Evolutionary conservation across 1,140 invertebrate species (phyloP).

Genomic region (Asbolus verrucosus): DNA sequence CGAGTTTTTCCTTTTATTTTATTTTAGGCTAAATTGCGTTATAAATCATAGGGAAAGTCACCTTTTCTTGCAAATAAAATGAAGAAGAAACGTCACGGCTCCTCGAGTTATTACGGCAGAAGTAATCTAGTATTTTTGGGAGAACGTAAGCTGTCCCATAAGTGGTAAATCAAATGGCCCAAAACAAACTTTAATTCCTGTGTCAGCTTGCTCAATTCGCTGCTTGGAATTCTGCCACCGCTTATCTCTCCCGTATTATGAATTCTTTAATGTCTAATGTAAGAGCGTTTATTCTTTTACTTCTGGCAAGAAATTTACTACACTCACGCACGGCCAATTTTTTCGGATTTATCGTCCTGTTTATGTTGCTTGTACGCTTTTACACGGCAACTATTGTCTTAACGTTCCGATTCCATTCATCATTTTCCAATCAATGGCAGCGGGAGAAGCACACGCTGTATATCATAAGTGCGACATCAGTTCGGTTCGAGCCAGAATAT

Average conservation of each 20-base stretch:
- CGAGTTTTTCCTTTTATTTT: slow-evolving; percentile 9
- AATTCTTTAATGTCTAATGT: slow-evolving; percentile 39
- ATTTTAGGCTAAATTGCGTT: slow-evolving; percentile 38
- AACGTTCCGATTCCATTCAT: too few relatives aligned
- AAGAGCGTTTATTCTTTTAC: slow-evolving; percentile 24
- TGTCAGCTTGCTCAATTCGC: slow-evolving; percentile 36
- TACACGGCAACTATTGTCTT: too few relatives aligned
- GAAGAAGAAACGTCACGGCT: slow-evolving; percentile 29
- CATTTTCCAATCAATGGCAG: too few relatives aligned
- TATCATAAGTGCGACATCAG: too few relatives aligned
- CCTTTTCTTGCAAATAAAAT: slow-evolving; percentile 46
- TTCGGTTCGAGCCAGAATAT: too few relatives aligned
- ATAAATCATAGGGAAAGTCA: slow-evolving; percentile 48
- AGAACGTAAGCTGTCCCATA: slow-evolving; percentile 41
- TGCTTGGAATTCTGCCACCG: slow-evolving; percentile 43
- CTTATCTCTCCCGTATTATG: slow-evolving; percentile 40
- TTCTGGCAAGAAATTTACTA: slow-evolving; percentile 19
- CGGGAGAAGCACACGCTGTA: too few relatives aligned
- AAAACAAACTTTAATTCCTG: slow-evolving; percentile 48
- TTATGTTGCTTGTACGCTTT: too few relatives aligned
- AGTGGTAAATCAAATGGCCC: slow-evolving; percentile 48
- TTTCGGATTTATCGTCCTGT: too few relatives aligned
- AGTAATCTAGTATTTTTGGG: slow-evolving; percentile 36
- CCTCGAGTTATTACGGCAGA: slow-evolving; percentile 11
- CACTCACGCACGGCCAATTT: background rate